Evolutionary conservation across 2,888 invertebrate genomes (phyloP).

Genomic region (Patella depressa): DNA sequence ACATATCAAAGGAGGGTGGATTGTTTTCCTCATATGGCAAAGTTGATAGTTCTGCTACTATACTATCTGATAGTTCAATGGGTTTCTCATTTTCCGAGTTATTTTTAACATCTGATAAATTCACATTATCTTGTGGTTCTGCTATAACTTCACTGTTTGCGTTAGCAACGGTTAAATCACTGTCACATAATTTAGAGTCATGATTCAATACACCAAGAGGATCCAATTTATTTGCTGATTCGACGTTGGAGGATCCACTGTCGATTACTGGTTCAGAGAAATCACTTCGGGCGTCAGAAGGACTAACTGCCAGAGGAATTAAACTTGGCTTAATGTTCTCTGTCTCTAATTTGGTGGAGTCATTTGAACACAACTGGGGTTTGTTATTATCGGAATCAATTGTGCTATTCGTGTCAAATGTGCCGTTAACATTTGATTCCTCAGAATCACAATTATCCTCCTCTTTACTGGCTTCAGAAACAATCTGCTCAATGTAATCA

Average conservation of each 20-base stretch:
- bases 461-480: conserved; percentile 16
- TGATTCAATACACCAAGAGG: not conserved
- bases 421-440: not conserved
- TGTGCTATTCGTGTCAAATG: not conserved
- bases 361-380: too few species aligned
- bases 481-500: conserved; percentile 36
- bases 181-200: not conserved
- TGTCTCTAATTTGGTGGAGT: too few species aligned
- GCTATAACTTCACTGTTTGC: not conserved
- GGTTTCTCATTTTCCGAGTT: not conserved
- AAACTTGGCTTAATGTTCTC: too few species aligned
- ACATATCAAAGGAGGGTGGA: not conserved
- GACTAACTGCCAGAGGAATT: too few species aligned
- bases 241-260: not conserved
- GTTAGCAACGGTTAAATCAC: not conserved
- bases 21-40: not conserved
- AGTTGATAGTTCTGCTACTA: not conserved
- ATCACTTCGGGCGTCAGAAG: not conserved
- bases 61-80: not conserved
- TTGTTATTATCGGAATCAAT: too few species aligned
- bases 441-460: not conserved
- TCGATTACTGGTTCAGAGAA: too few species aligned
- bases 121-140: not conserved
- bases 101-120: not conserved
- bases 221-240: not conserved